Evolutionary conservation across 2,797 vertebrate genomes (phyloP), one percentile per base, ranked within the genome.

Genomic region (Sebastes steindachneri): DNA sequence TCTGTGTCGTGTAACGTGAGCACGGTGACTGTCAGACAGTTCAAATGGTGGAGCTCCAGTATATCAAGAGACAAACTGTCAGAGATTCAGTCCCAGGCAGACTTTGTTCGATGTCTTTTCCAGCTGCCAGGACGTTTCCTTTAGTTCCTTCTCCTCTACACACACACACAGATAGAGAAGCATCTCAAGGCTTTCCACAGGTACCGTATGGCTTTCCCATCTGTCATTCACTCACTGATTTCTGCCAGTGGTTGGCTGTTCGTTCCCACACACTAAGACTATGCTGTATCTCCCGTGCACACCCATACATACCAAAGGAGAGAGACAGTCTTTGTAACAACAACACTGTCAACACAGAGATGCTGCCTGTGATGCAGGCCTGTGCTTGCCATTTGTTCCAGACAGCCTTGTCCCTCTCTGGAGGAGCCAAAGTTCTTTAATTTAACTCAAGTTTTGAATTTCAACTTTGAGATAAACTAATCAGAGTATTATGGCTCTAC

Each of bases 61-160:
- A 45, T 68, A 70, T 75, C 21, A 35, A 80, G 48, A 83, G 66
- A 83, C 70, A 84, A 63, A 73, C 68, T 75, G 87, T 84, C 82
- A 83, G 59, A 68, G 62, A 68, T 75, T 62, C 21, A 71, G 37
- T 31, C 64, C 59, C 65, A 73, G 63, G 63, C 51, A 76, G 71
- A 17, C 73, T 80, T 73, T 80, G 45, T 68, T 80, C 45, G 37
- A 93, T 89, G 68, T 79, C 66, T 93, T 94, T 78, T 86, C 87
- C 92, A 90, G 85, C 75, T 90, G 83, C 25, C 6, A 26, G 65
- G 41, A 68, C 19, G 9, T 78, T 76, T 81, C 69, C 55, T 74
- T 62, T 66, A 9, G 66, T 75, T 70, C 65, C 41, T 63, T 66
- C 15, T 63, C 66, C 21, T 55, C 31, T 37, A 59, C 79, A 59